Conservation (phyloP, 2,797 vertebrate species). For the Microchirus variegatus region DNA sequence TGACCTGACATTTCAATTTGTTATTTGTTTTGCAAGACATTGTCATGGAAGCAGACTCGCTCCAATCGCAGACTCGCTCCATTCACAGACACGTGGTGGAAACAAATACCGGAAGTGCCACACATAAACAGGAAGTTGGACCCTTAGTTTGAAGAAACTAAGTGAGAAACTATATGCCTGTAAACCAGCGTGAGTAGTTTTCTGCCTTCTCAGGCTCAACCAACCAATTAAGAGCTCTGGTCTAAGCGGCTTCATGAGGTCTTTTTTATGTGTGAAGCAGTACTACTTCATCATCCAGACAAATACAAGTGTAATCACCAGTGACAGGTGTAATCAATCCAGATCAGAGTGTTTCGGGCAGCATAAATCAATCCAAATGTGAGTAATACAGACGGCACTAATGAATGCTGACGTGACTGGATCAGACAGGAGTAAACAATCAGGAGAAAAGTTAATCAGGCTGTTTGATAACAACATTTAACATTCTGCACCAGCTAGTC, state of each 20-base stretch:
- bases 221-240: slow-evolving; percentile 30
- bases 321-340: slow-evolving; percentile 70
- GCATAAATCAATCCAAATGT: slow-evolving; percentile 71
- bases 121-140: too few species aligned
- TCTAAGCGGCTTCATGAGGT: slow-evolving; percentile 30
- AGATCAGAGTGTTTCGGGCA: slow-evolving; percentile 67
- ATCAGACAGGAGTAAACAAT: slow-evolving; percentile 75
- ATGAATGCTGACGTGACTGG: slow-evolving; percentile 63
- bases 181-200: slow-evolving; percentile 11
- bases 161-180: slow-evolving; percentile 7
- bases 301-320: slow-evolving; percentile 69
- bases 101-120: too few species aligned
- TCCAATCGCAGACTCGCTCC: too few species aligned
- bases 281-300: slow-evolving; percentile 75
- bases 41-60: too few species aligned
- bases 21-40: too few species aligned
- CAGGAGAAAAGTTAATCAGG: slow-evolving; percentile 71
- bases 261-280: slow-evolving; percentile 62
- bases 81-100: too few species aligned
- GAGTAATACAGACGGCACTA: slow-evolving; percentile 58
- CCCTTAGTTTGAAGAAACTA: neutral
- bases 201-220: slow-evolving; percentile 23
- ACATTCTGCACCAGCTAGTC: slow-evolving; percentile 68
- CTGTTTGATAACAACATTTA: slow-evolving; percentile 65
- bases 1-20: too few species aligned